phyloP scores from a whole-genome alignment of 2,888 invertebrate species.

The Xylota segnis region DNA sequence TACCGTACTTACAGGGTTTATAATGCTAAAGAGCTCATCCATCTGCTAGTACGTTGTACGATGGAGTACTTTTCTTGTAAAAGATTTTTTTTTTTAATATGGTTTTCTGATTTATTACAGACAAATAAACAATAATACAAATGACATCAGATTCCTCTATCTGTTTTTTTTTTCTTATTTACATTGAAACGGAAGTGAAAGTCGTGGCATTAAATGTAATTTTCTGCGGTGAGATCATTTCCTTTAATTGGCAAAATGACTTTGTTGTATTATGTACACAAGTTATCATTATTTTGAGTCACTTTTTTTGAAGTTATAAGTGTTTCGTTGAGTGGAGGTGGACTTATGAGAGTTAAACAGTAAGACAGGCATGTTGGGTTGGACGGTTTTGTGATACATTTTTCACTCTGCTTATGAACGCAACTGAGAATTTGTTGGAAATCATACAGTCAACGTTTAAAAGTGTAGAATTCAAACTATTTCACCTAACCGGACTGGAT shows the following conservation, averaged over 20 bases:
- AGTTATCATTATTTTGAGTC: conserved; percentile 36
- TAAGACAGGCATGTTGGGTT: no score
- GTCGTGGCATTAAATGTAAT: conserved; percentile 72
- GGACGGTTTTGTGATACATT: no score
- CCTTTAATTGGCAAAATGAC: conserved; percentile 72
- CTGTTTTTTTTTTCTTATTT: conserved; percentile 25
- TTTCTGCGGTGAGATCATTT: conserved; percentile 75
- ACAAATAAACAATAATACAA: conserved; percentile 23
- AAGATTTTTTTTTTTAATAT: conserved; percentile 19
- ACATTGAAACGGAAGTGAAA: conserved; percentile 74
- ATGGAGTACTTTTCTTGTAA: conserved; percentile 19
- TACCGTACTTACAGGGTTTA: conserved; percentile 51
- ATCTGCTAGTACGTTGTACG: conserved; percentile 22
- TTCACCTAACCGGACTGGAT: no score
- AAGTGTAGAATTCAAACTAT: no score
- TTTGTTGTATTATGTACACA: conserved; percentile 44
- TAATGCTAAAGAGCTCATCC: conserved; percentile 55
- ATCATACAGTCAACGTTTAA: no score
- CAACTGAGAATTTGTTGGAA: no score
- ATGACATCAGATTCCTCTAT: conserved; percentile 58
- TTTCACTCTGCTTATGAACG: no score
- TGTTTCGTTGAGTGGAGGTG: neutral
- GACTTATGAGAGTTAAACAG: neutral
- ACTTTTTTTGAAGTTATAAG: conserved; percentile 10
- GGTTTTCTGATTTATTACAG: conserved; percentile 21